Percentiles rank a stretch among this genome's conserved stretches.
phyloP scores from a whole-genome alignment of 2,888 invertebrate genomes.

The Bombyx huttoni region DNA sequence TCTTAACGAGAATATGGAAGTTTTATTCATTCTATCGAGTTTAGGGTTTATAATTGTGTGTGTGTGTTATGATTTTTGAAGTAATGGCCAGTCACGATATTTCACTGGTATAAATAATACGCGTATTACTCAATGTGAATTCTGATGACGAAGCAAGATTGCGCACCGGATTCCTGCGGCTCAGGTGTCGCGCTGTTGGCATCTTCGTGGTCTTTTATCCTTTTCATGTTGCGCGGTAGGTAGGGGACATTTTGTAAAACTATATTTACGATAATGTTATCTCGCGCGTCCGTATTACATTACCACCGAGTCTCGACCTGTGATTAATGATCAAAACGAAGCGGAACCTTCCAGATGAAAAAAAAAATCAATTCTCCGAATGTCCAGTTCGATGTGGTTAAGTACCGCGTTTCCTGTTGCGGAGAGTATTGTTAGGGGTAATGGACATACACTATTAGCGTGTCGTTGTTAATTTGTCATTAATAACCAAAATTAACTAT shows the following conservation, averaged over 20 bases:
- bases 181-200: constrained; percentile 52
- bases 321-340: constrained; percentile 51
- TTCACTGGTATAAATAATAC: constrained; percentile 2
- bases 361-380: constrained; percentile 39
- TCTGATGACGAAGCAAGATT: constrained; percentile 57
- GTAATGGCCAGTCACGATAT: too few relatives aligned
- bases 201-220: constrained; percentile 17
- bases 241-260: constrained; percentile 53
- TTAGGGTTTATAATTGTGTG: too few relatives aligned
- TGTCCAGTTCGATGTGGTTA: constrained; percentile 14
- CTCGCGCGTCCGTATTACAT: constrained; percentile 43
- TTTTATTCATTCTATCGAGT: too few relatives aligned
- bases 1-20: too few relatives aligned
- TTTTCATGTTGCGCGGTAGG: constrained; percentile 49
- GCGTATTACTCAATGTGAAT: constrained; percentile 34
- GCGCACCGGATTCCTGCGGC: constrained; percentile 38
- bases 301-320: constrained; percentile 37
- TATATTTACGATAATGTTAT: constrained; percentile 67
- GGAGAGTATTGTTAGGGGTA: too few relatives aligned
- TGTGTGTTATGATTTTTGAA: too few relatives aligned
- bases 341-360: constrained; percentile 24
- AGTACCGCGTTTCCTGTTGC: neutral
- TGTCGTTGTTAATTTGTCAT: too few relatives aligned
- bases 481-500: too few relatives aligned
- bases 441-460: too few relatives aligned